Evolutionary conservation across 2,888 invertebrate genomes (phyloP).

Genomic region (Drosophila parthenogenetica): DNA sequence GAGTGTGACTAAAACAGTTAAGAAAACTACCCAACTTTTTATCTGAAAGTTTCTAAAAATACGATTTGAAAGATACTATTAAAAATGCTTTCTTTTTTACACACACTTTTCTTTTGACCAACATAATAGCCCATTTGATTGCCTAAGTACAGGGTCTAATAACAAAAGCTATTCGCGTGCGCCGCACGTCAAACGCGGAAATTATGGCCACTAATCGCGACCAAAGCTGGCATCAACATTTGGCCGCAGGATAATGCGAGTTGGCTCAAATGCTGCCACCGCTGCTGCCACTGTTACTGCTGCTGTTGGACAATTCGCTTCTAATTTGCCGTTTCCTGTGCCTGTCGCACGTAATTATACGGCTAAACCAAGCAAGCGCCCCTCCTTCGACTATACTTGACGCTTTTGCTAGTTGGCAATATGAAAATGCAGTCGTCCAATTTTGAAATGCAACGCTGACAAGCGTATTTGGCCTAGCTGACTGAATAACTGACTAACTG

Average conservation of each 20-base stretch:
- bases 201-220: constrained; percentile 55
- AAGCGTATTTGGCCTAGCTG: constrained; percentile 62
- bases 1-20: too few relatives aligned
- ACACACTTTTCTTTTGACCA: too few relatives aligned
- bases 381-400: background rate
- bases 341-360: constrained; percentile 71
- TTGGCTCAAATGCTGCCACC: constrained; percentile 12
- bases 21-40: too few relatives aligned
- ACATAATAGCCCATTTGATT: background rate
- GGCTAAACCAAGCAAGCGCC: constrained; percentile 30
- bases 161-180: constrained; percentile 42
- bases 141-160: background rate
- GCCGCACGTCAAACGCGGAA: constrained; percentile 55
- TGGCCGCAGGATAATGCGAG: constrained; percentile 72
- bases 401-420: constrained; percentile 21
- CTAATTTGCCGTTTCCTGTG: constrained; percentile 76
- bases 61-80: too few relatives aligned
- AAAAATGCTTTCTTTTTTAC: too few relatives aligned
- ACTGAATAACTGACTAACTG: constrained; percentile 16
- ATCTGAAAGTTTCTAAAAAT: too few relatives aligned
- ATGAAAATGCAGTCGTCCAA: constrained; percentile 53
- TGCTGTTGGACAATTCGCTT: constrained; percentile 34
- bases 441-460: constrained; percentile 65
- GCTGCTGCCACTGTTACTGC: constrained; percentile 2
- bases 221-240: constrained; percentile 40